Percentiles rank a stretch among this genome's conserved stretches.
Conservation (phyloP, 2,888 invertebrate species). For the Drymonia ruficornis region DNA sequence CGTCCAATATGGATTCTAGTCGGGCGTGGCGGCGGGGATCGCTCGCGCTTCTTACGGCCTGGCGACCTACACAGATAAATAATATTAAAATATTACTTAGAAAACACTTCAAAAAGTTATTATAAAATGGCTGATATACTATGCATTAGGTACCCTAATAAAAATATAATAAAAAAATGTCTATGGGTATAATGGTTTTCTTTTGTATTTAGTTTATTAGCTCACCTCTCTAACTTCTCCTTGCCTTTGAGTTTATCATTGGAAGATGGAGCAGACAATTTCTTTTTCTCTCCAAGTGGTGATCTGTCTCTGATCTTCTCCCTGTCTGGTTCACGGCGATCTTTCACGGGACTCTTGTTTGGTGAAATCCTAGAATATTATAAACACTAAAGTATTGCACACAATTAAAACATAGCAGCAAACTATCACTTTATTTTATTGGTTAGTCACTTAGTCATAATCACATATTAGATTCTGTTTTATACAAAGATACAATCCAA, state of each 20-base stretch:
- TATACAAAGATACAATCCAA: too few relatives aligned
- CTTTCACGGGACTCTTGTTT: constrained; percentile 77
- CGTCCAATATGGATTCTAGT: constrained; percentile 97
- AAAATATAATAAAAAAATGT: too few relatives aligned
- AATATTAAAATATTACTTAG: constrained; percentile 5
- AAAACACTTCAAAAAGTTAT: not conserved
- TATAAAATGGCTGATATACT: too few relatives aligned
- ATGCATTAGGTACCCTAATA: not conserved
- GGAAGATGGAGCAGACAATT: constrained; percentile 54
- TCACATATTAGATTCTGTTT: too few relatives aligned
- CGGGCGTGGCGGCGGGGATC: constrained; percentile 95
- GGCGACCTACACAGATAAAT: constrained; percentile 75
- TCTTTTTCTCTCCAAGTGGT: constrained; percentile 75
- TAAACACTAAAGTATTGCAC: not conserved
- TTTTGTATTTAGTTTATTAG: too few relatives aligned
- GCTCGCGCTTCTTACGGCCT: constrained; percentile 88
- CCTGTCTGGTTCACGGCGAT: constrained; percentile 74
- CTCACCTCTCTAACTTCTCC: constrained; percentile 75
- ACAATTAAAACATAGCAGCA: not conserved
- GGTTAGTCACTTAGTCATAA: too few relatives aligned
- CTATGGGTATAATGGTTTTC: too few relatives aligned
- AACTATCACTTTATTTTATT: too few relatives aligned
- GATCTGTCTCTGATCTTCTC: constrained; percentile 77
- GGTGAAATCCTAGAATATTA: constrained; percentile 67
- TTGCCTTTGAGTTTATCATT: constrained; percentile 76